A percentile compares a stretch with the other conserved stretches of the same genome.
These are phyloP conservation scores for Netelia fuscicornis DNA, from an alignment of 2,888 invertebrate genomes.

Conservation along the genomic window DNA sequence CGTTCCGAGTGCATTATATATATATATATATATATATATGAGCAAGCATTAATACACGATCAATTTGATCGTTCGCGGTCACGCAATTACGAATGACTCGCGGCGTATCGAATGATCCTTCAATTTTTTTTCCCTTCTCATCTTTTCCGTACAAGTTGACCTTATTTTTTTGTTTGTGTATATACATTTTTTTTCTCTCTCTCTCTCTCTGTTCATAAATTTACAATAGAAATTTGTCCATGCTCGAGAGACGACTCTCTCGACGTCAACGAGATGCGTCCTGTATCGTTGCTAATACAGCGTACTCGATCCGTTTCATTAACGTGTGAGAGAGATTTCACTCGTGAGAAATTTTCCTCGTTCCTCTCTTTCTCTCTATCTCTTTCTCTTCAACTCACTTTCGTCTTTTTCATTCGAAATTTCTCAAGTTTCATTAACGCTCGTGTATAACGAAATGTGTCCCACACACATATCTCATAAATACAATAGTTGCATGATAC, in stretches of 20 bases:
- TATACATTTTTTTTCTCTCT: background rate
- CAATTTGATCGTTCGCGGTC: slow-evolving; percentile 42
- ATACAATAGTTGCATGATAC: background rate
- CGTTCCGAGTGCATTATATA: slow-evolving; percentile 14
- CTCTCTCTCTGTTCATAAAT: background rate
- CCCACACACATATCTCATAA: slow-evolving; percentile 1
- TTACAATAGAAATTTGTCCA: slow-evolving; percentile 46
- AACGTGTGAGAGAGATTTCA: slow-evolving; percentile 58
- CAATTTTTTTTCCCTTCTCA: slow-evolving; percentile 8
- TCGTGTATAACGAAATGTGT: background rate
- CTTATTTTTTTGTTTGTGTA: too few species aligned
- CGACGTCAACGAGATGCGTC: slow-evolving; percentile 1
- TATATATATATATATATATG: background rate
- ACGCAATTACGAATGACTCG: slow-evolving; percentile 41
- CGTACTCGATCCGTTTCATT: slow-evolving; percentile 60
- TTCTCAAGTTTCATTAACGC: slow-evolving; percentile 53
- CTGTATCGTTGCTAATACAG: background rate
- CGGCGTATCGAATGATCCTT: slow-evolving; percentile 26
- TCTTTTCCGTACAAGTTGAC: background rate
- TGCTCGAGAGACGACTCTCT: slow-evolving; percentile 12
- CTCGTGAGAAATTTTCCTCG: slow-evolving; percentile 63
- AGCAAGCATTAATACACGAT: background rate
- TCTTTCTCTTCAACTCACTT: slow-evolving; percentile 51
- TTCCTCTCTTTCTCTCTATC: slow-evolving; percentile 23
- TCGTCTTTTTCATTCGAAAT: slow-evolving; percentile 59